Evolutionary conservation across 2,888 invertebrate genomes (phyloP).

Genomic region (Diabrotica balteata): DNA sequence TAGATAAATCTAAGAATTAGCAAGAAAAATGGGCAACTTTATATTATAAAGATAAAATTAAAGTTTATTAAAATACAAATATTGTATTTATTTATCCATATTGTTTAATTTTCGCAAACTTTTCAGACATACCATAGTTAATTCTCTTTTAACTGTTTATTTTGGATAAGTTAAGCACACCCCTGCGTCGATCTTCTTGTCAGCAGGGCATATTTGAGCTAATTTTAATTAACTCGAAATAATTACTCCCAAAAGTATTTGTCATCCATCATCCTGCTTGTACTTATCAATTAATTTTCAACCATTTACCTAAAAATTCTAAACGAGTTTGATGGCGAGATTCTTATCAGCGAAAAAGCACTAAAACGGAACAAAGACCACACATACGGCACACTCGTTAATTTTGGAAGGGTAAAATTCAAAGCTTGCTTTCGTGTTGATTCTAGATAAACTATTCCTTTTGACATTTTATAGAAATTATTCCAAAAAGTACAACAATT

Average conservation of each 20-base stretch:
- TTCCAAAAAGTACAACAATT: no score
- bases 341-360: conserved; percentile 22
- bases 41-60: no score
- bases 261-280: conserved; percentile 19
- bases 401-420: conserved; percentile 10
- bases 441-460: no score
- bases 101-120: no score
- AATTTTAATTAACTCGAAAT: conserved; percentile 12
- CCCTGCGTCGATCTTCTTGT: background rate
- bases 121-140: no score
- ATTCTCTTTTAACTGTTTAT: no score
- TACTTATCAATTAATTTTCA: conserved; percentile 21
- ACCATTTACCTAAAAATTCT: conserved; percentile 18
- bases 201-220: conserved; percentile 2
- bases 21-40: no score
- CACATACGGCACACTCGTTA: conserved; percentile 26
- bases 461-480: no score
- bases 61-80: no score
- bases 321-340: conserved; percentile 15
- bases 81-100: no score
- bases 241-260: conserved; percentile 9
- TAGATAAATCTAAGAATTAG: no score
- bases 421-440: no score
- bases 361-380: conserved; percentile 27
- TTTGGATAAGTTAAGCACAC: background rate